Conservation (phyloP, 1,140 invertebrate genomes). For the Oppia nitens region DNA sequence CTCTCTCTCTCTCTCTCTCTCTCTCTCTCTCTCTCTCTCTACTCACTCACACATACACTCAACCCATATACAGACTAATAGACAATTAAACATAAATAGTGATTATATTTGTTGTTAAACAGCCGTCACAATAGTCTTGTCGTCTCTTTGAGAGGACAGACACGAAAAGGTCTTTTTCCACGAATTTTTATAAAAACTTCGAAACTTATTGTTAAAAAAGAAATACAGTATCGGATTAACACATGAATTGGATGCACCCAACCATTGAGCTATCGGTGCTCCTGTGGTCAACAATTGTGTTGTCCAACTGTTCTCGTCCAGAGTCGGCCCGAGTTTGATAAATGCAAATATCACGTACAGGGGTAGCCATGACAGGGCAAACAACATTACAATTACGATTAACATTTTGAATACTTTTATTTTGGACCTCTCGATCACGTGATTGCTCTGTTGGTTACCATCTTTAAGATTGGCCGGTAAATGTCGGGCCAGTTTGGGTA, state of each 20-base stretch:
- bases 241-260: constrained; percentile 86
- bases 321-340: constrained; percentile 34
- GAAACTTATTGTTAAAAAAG: constrained; percentile 90
- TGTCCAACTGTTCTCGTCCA: constrained; percentile 33
- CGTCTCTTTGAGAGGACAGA: background rate
- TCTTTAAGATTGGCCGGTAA: constrained; percentile 8
- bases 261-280: constrained; percentile 81
- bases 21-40: too few species aligned
- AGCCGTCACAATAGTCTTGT: background rate
- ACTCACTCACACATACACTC: too few species aligned
- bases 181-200: constrained; percentile 37
- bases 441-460: constrained; percentile 37
- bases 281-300: constrained; percentile 59
- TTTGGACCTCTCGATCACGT: constrained; percentile 26
- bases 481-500: constrained; percentile 45
- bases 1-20: too few species aligned
- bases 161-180: constrained; percentile 32
- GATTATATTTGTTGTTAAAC: too few species aligned
- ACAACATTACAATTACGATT: constrained; percentile 32
- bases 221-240: constrained; percentile 93
- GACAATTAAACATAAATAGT: too few species aligned
- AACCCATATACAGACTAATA: too few species aligned
- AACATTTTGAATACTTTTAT: constrained; percentile 36
- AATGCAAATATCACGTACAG: constrained; percentile 35
- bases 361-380: constrained; percentile 35